Percentiles rank a stretch among this genome's conserved stretches.
Evolutionary conservation across 2,797 vertebrate species (phyloP).

Genomic region (Eupleurogrammus muticus): DNA sequence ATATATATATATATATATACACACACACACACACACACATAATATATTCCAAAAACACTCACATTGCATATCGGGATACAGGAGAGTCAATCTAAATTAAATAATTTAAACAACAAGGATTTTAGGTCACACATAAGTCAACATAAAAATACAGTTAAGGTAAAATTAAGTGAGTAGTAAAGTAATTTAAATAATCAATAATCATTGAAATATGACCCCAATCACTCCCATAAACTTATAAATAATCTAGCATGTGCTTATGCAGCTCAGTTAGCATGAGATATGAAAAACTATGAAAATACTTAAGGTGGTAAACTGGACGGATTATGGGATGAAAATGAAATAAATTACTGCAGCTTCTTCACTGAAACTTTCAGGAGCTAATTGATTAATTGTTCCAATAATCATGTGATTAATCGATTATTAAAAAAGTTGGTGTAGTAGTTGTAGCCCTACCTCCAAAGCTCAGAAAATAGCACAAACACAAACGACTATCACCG

Average conservation of each 20-base stretch:
- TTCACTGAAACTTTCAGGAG: not conserved
- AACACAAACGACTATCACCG: no score
- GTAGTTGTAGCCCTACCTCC: no score
- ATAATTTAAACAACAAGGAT: not conserved
- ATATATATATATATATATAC: no score
- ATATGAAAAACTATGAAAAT: not conserved
- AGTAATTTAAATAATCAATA: not conserved
- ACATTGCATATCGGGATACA: constrained; percentile 53
- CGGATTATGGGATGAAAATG: not conserved
- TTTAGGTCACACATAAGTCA: constrained; percentile 16
- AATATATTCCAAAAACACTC: constrained; percentile 31
- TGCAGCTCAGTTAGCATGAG: not conserved
- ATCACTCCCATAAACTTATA: not conserved
- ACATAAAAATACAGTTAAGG: constrained; percentile 27
- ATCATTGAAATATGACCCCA: constrained; percentile 33
- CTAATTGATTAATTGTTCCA: no score
- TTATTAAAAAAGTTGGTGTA: no score
- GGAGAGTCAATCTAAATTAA: not conserved
- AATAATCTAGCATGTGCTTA: constrained; percentile 17
- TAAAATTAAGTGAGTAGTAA: no score
- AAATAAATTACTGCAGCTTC: no score
- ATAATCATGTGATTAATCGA: no score
- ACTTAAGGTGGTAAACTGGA: not conserved
- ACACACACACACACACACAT: no score
- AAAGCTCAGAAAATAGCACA: no score